A percentile compares a stretch with the other conserved stretches of the same genome.
Evolutionary conservation across 1,140 invertebrate genomes (phyloP).

Genomic region (Lordiphosa mommai): DNA sequence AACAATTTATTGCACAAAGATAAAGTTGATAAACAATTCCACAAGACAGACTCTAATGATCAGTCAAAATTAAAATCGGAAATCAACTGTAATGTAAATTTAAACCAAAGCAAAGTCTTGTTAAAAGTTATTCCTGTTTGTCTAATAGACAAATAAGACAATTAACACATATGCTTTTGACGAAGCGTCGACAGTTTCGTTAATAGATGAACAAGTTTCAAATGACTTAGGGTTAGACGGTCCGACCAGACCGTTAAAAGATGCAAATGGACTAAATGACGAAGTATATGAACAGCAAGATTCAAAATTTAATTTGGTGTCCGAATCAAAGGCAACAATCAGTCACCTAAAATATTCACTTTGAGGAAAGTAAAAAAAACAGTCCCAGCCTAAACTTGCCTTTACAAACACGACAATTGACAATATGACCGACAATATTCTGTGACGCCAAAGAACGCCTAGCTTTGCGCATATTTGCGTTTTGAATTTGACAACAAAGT

Average conservation of each 20-base stretch:
- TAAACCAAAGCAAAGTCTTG: constrained; percentile 5
- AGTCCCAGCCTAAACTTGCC: background rate
- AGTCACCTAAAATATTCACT: background rate
- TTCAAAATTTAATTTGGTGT: constrained; percentile 15
- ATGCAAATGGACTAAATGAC: constrained; percentile 15
- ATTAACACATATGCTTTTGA: no score
- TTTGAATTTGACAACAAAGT: constrained; percentile 1
- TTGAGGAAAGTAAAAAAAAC: constrained; percentile 7
- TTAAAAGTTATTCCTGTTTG: constrained; percentile 5
- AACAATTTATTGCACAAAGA: constrained; percentile 16
- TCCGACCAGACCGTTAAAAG: constrained; percentile 3
- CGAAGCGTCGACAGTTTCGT: constrained; percentile 14
- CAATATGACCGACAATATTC: background rate
- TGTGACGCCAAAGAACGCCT: no score
- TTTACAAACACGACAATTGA: background rate
- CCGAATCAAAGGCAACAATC: background rate
- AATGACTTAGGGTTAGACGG: constrained; percentile 10
- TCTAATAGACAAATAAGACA: background rate
- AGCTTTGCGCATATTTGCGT: constrained; percentile 11
- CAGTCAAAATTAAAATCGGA: background rate
- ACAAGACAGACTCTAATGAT: background rate
- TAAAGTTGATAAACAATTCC: background rate
- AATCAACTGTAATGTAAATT: constrained; percentile 9
- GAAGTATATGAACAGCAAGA: constrained; percentile 1
- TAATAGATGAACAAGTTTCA: constrained; percentile 6